Evolutionary conservation across 2,888 invertebrate genomes (phyloP), one percentile per base, ranked within the genome.

Genomic region (Coelogynopora nodosa): DNA sequence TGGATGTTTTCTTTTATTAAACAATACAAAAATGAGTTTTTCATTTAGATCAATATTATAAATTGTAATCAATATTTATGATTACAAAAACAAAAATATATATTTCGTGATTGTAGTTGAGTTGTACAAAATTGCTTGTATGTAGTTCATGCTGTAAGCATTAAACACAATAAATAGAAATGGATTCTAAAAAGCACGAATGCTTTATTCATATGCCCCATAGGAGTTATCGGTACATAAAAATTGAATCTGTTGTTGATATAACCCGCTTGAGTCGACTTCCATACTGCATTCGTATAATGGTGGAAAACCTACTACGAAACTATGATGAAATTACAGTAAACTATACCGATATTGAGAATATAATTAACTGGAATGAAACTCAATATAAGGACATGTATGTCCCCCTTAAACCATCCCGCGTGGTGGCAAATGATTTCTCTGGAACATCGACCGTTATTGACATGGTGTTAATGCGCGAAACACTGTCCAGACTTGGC

Each of bases 241-340:
- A 49, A 49, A 5, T 49, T 10, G 49, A 49, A 10, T 49, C 49
- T 5, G 49, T 18, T 18, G 18, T 49, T 18, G 5, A 5, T 18
- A 18, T 49, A 18, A 18, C 5, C 5, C 49, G 49, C 18, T 18
- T 49, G 5, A 10, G 18, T 49, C 5, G 18, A 49, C 74, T 74
- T 74, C 74, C 74, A 23, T 74, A n/a, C 27, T 74, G 74, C 23
- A 74, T 74, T 74, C 74, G 74, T 5, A 74, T 74, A 74, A 74
- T 74, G 74, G 18, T 74, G 74, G 74, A 74, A 74, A 74, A 74
- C 27, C 18, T 74, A 74, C 23, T 74, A 2, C 18, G 74, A 5
- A 74, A 74, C 27, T 13, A 23, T 26, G 74, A 74, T 23, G 74
- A 74, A 23, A 26, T 74, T 26, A 74, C 5, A 5, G 23, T 74